phyloP scores from a whole-genome alignment of 2,113 vertebrate species.

The Martes martes region DNA sequence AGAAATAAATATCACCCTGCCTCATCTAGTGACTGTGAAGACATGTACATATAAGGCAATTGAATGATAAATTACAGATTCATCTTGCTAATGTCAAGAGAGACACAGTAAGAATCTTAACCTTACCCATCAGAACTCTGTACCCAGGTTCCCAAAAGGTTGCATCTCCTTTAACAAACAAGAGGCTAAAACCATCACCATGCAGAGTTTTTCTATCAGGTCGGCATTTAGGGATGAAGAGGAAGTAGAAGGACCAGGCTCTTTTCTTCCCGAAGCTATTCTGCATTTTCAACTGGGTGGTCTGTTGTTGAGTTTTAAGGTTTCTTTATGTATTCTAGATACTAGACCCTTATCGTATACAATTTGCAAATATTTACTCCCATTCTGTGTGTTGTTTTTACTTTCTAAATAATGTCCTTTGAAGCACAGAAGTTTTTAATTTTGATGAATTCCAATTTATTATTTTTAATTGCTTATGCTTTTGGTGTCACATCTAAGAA shows the following conservation, averaged over 20 bases:
- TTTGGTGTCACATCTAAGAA: not conserved
- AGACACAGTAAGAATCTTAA: not conserved
- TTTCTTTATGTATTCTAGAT: not conserved
- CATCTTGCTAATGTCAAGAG: not conserved
- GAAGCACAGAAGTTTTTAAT: not conserved
- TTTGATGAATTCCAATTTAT: not conserved
- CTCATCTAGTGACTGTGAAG: not conserved
- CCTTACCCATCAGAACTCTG: not conserved
- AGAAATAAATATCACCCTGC: not conserved
- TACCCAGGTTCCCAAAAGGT: accelerated
- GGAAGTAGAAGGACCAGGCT: constrained; percentile 78
- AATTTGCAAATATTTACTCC: not conserved
- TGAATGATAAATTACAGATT: not conserved
- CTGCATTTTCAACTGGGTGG: not conserved
- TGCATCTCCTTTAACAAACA: not conserved
- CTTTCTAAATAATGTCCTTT: not conserved
- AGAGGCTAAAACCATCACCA: constrained; percentile 72
- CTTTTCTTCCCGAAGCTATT: constrained; percentile 74
- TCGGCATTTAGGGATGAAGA: constrained; percentile 80
- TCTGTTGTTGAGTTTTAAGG: not conserved
- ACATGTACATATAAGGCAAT: not conserved
- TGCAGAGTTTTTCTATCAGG: constrained; percentile 84
- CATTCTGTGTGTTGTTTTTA: not conserved
- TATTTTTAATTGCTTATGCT: not conserved
- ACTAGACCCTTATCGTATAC: not conserved